Percentiles rank a stretch among this genome's conserved stretches.
Evolutionary conservation across 1,140 invertebrate species (phyloP).

Genomic region (Calephelis nemesis): DNA sequence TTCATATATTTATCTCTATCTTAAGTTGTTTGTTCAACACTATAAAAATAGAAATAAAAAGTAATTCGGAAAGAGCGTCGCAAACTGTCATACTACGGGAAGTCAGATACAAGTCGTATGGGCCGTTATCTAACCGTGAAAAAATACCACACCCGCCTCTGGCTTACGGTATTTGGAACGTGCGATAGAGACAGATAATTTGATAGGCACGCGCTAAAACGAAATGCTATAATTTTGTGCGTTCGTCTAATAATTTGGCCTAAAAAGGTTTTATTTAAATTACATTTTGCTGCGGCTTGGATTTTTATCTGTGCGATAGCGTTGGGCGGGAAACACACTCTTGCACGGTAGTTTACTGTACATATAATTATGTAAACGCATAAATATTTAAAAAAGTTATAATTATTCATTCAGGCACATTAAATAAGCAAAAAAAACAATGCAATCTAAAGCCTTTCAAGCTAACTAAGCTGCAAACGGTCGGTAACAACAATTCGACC

Average conservation of each 20-base stretch:
- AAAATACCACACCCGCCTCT: conserved; percentile 60
- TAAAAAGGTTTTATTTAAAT: conserved; percentile 19
- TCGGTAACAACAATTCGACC: too few species aligned
- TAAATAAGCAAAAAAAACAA: too few species aligned
- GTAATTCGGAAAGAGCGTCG: conserved; percentile 33
- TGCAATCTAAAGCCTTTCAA: too few species aligned
- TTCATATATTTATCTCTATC: too few species aligned
- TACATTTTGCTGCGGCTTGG: neutral
- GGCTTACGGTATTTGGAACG: conserved; percentile 68
- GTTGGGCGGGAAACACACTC: too few species aligned
- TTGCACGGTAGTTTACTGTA: too few species aligned
- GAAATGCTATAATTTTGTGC: conserved; percentile 43
- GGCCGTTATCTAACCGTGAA: conserved; percentile 65
- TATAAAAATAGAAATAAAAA: neutral
- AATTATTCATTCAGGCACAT: too few species aligned
- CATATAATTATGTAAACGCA: too few species aligned
- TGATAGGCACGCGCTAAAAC: conserved; percentile 32
- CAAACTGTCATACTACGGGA: conserved; percentile 18
- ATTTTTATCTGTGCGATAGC: conserved; percentile 13
- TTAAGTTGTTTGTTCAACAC: too few species aligned
- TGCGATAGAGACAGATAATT: conserved; percentile 42
- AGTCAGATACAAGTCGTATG: conserved; percentile 48
- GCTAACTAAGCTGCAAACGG: too few species aligned
- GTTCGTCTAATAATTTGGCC: conserved; percentile 37
- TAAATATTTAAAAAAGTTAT: too few species aligned